Conservation (phyloP, 2,113 vertebrate genomes). For the Cynopterus brachyotis region DNA sequence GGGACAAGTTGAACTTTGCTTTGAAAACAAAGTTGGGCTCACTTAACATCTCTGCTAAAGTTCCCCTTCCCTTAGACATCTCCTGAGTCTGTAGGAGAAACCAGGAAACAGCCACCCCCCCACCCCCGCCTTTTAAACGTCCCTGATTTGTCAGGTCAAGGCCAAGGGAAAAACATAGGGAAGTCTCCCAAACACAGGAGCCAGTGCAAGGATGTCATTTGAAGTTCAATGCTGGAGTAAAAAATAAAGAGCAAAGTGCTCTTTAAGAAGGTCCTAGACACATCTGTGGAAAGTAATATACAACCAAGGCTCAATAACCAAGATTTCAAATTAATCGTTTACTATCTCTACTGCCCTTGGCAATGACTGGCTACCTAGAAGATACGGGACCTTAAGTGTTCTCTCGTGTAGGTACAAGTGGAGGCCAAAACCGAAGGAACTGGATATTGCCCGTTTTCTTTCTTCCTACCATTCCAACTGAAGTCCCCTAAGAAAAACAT, state of each 20-base stretch:
- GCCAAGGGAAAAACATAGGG: neutral
- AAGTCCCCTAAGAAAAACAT: neutral
- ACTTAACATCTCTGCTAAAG: neutral
- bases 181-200: neutral
- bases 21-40: neutral
- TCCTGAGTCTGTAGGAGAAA: neutral
- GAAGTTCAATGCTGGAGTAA: neutral
- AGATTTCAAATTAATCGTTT: neutral
- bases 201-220: neutral
- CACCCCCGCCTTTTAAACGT: neutral
- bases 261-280: neutral
- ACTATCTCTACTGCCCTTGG: neutral
- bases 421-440: neutral
- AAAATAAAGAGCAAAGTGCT: neutral
- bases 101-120: neutral
- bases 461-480: neutral
- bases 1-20: neutral
- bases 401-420: neutral
- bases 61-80: neutral
- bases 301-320: neutral
- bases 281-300: neutral
- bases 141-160: neutral
- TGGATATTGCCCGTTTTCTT: neutral
- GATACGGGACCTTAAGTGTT: neutral
- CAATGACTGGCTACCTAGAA: neutral